Conservation (phyloP, 1,140 invertebrate species). For the Lasioglossum albipes region DNA sequence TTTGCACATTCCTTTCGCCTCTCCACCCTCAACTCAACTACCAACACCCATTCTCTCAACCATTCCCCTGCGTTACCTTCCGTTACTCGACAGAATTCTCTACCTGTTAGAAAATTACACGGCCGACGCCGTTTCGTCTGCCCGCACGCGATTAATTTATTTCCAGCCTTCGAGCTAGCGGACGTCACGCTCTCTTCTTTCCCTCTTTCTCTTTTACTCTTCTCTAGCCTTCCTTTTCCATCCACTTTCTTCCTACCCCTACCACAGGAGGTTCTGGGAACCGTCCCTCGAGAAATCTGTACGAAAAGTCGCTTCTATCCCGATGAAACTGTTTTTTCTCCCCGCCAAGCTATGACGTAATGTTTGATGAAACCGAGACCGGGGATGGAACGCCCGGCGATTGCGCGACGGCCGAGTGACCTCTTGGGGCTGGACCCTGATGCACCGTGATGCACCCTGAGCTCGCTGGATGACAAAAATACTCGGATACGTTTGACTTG, state of each 20-base stretch:
- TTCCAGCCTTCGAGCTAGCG: conserved; percentile 36
- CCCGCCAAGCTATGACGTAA: not conserved
- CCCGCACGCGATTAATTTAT: conserved; percentile 62
- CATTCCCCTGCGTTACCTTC: not conserved
- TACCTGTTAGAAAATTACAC: conserved; percentile 51
- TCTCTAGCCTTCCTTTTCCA: no score
- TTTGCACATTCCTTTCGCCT: not conserved
- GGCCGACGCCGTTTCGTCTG: conserved; percentile 13
- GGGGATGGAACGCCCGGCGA: not conserved
- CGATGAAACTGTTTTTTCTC: conserved; percentile 1
- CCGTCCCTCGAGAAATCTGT: conserved; percentile 44
- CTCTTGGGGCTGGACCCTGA: not conserved
- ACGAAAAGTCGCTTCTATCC: conserved; percentile 32
- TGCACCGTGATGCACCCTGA: not conserved
- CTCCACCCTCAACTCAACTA: not conserved
- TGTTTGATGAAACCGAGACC: not conserved
- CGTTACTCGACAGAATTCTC: conserved; percentile 33
- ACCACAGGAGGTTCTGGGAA: not conserved
- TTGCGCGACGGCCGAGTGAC: not conserved
- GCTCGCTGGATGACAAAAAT: not conserved
- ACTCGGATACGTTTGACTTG: not conserved
- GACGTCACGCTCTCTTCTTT: conserved; percentile 1
- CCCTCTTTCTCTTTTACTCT: not conserved
- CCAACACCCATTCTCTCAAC: no score
- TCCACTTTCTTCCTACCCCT: no score